Evolutionary conservation across 2,888 invertebrate genomes (phyloP).

Genomic region (Machimus rusticus): DNA sequence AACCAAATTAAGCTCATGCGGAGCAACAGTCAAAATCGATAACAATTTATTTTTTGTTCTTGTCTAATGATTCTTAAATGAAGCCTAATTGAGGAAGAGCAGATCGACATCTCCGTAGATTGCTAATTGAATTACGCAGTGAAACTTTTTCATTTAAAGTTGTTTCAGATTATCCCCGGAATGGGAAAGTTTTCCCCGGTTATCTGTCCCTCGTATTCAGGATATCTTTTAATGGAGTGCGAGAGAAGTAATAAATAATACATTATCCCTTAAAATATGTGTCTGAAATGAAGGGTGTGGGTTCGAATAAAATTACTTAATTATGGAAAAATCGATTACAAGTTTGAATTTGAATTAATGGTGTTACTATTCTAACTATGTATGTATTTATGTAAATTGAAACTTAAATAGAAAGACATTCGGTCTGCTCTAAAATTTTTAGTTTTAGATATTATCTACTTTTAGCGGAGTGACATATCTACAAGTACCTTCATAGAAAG

Average conservation of each 20-base stretch:
- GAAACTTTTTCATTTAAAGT: constrained; percentile 10
- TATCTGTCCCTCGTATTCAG: neutral
- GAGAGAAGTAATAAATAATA: neutral
- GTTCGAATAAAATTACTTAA: neutral
- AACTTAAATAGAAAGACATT: neutral
- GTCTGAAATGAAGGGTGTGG: neutral
- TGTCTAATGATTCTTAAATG: constrained; percentile 11
- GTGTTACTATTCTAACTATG: neutral
- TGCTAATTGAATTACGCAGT: neutral
- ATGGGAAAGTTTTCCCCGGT: neutral
- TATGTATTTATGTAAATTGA: neutral
- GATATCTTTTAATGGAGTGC: neutral
- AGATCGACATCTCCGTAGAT: neutral
- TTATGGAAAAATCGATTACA: neutral
- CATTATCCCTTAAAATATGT: neutral
- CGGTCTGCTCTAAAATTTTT: too few species aligned
- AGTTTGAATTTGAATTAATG: neutral
- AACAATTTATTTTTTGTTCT: neutral
- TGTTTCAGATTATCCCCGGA: neutral
- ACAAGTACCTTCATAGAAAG: too few species aligned
- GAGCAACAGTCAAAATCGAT: neutral
- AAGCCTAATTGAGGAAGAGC: neutral
- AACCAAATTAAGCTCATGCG: neutral
- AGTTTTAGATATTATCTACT: too few species aligned
- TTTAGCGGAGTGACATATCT: too few species aligned